These are phyloP conservation scores for Arremon brunneinucha DNA, from an alignment of 2,797 vertebrate species.

Conservation along the genomic window DNA sequence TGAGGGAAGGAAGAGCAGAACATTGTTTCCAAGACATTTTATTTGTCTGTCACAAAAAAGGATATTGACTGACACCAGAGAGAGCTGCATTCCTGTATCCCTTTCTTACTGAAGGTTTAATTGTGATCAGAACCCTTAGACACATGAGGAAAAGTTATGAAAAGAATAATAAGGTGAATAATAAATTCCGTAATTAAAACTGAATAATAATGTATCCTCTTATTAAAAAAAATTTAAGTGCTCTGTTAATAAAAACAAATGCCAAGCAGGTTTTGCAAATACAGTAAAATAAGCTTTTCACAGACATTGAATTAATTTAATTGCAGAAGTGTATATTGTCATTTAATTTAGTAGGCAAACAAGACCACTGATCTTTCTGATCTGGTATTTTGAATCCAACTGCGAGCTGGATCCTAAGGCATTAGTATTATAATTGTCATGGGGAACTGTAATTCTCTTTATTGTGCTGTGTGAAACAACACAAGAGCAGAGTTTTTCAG, in stretches of 20 bases:
- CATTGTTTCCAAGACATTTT: neutral
- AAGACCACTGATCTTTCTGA: neutral
- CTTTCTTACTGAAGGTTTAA: neutral
- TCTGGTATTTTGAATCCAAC: neutral
- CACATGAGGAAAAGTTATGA: neutral
- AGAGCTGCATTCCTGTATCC: neutral
- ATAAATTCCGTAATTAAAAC: neutral
- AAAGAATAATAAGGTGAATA: neutral
- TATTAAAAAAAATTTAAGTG: neutral
- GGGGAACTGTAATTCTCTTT: neutral
- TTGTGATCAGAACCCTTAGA: neutral
- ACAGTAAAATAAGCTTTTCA: neutral
- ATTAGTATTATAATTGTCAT: neutral
- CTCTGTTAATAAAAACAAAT: neutral
- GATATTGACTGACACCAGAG: neutral
- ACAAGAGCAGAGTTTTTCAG: neutral
- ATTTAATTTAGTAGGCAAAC: neutral
- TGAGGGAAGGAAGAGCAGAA: neutral
- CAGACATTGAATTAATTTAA: neutral
- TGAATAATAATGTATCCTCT: neutral
- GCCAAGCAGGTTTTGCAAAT: neutral
- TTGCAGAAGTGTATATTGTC: neutral
- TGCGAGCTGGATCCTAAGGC: neutral
- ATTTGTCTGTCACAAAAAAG: neutral
- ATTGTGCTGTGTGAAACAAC: neutral